These are phyloP conservation scores for Lepisosteus osseus DNA, from an alignment of 2,113 vertebrate genomes.

Conservation along the genomic window DNA sequence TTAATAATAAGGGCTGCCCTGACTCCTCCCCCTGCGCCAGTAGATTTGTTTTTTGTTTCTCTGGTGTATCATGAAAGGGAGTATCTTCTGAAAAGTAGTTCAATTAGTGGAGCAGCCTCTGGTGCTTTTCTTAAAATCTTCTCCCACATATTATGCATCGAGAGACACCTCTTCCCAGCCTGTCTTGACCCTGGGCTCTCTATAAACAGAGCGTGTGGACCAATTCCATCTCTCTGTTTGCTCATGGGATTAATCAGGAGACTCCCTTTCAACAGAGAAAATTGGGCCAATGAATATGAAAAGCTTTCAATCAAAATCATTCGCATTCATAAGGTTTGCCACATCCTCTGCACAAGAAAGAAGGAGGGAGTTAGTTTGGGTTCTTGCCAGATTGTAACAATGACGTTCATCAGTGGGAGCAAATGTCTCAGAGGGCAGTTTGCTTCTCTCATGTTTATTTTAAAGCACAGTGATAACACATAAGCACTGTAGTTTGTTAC, in stretches of 20 bases:
- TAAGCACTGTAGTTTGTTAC: too few species aligned
- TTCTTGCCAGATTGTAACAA: slow-evolving; percentile 47
- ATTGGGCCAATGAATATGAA: slow-evolving; percentile 52
- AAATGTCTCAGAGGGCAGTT: not conserved
- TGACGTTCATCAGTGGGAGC: slow-evolving; percentile 52
- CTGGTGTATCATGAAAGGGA: not conserved
- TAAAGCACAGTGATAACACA: too few species aligned
- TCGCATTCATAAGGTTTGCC: slow-evolving; percentile 61
- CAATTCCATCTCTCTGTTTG: slow-evolving; percentile 53
- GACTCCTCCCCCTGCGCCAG: not conserved
- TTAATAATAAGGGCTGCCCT: not conserved
- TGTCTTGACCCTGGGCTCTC: slow-evolving; percentile 36
- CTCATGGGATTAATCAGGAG: slow-evolving; percentile 46
- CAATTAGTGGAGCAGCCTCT: not conserved
- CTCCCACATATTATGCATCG: not conserved
- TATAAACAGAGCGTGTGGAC: slow-evolving; percentile 37
- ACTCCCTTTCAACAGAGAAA: slow-evolving; percentile 73
- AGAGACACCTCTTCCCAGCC: slow-evolving; percentile 8
- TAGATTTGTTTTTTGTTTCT: not conserved
- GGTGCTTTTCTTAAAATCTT: not conserved
- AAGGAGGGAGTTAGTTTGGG: slow-evolving; percentile 43
- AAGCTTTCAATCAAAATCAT: slow-evolving; percentile 54
- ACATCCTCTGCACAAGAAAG: slow-evolving; percentile 59
- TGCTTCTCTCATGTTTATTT: too few species aligned
- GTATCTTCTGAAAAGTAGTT: not conserved